These are phyloP conservation scores for Alosa sapidissima DNA, from an alignment of 2,797 vertebrate species.

Conservation along the genomic window DNA sequence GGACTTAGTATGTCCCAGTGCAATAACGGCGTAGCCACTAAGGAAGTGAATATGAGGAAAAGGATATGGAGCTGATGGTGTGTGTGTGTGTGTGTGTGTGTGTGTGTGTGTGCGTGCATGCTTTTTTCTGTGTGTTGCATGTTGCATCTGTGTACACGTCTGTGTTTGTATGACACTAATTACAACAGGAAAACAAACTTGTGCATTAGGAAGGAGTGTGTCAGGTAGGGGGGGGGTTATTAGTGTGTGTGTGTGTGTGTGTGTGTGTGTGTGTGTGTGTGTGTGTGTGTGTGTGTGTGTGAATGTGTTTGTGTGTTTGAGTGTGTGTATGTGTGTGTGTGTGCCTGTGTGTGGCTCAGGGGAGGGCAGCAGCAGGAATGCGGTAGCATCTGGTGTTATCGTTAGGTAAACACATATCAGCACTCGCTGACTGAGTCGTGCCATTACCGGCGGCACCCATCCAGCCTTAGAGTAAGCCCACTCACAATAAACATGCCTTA, in stretches of 20 bases:
- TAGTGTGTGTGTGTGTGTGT: not conserved
- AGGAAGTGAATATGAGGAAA: not conserved
- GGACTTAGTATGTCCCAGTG: not conserved
- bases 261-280: not conserved
- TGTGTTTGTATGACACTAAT: not conserved
- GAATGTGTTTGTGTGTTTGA: not conserved
- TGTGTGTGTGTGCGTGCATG: not conserved
- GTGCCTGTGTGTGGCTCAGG: not conserved
- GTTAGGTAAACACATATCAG: slow-evolving; percentile 44
- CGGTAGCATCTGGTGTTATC: slow-evolving; percentile 48
- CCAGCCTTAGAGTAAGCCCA: slow-evolving; percentile 1
- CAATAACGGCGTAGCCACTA: not conserved
- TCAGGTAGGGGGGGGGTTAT: not conserved
- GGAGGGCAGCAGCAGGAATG: slow-evolving; percentile 50
- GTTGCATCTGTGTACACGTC: not conserved
- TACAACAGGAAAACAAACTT: not conserved
- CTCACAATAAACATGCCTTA: slow-evolving; percentile 27
- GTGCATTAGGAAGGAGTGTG: not conserved
- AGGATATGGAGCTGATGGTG: not conserved
- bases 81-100: not conserved
- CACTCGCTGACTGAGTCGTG: not conserved
- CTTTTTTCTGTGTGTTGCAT: not conserved
- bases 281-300: not conserved
- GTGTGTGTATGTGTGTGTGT: not conserved
- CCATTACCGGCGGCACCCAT: not conserved